phyloP scores from a whole-genome alignment of 2,113 vertebrate genomes.

The Notarius quadriscutis region DNA sequence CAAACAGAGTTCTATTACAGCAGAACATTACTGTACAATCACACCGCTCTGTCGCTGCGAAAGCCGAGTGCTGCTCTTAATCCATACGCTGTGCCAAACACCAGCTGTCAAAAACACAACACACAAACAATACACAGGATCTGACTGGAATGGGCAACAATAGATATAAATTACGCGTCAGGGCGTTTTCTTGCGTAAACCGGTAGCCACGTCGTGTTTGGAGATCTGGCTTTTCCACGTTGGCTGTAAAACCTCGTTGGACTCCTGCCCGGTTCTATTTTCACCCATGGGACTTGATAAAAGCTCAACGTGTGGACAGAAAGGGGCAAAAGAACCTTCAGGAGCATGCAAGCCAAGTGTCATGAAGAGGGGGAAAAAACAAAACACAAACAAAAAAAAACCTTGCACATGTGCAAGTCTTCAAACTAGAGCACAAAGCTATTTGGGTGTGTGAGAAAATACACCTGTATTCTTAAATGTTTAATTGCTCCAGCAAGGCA shows the following conservation, averaged over 20 bases:
- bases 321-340: background rate
- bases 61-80: background rate
- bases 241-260: conserved; percentile 35
- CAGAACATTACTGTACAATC: background rate
- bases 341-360: background rate
- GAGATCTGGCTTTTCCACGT: conserved; percentile 6
- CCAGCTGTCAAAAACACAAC: background rate
- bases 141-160: background rate
- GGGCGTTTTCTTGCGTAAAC: background rate
- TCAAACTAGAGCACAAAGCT: background rate
- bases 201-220: background rate
- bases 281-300: conserved; percentile 23
- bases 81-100: background rate
- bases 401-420: background rate
- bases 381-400: background rate
- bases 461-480: background rate
- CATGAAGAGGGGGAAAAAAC: background rate
- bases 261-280: conserved; percentile 38
- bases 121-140: background rate
- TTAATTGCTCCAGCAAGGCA: background rate
- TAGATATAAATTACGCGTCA: background rate
- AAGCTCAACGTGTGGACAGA: conserved; percentile 11
- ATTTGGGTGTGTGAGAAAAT: background rate
- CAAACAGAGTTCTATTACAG: background rate
- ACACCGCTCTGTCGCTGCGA: background rate